A percentile compares a stretch with the other conserved stretches of the same genome.
Evolutionary conservation across 2,888 invertebrate genomes (phyloP).

Genomic region (Flexamia atlantica): DNA sequence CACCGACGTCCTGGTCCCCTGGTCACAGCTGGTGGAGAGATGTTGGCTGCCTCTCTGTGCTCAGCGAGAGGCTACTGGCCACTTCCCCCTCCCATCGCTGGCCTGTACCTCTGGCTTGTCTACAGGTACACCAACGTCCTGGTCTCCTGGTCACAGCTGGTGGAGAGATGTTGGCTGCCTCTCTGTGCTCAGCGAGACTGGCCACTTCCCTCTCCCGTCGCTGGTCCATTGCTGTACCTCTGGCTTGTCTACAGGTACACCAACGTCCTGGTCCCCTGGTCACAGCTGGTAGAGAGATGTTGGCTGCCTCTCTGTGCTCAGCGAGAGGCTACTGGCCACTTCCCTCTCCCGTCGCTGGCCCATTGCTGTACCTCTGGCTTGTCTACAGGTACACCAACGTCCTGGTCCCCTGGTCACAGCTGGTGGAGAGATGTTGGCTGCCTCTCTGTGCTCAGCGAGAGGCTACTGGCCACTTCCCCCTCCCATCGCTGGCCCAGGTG

Average conservation of each 20-base stretch:
- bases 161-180: constrained; percentile 65
- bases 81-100: constrained; percentile 77
- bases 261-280: constrained; percentile 65
- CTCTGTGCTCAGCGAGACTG: constrained; percentile 52
- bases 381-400: constrained; percentile 66
- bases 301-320: constrained; percentile 64
- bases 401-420: constrained; percentile 61
- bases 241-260: constrained; percentile 63
- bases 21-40: constrained; percentile 55
- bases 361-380: constrained; percentile 84
- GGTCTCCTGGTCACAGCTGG: constrained; percentile 61
- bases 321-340: constrained; percentile 59
- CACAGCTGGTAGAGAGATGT: constrained; percentile 61
- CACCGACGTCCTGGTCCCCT: constrained; percentile 65
- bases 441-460: constrained; percentile 61
- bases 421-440: constrained; percentile 64
- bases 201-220: constrained; percentile 71
- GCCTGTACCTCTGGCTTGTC: constrained; percentile 68
- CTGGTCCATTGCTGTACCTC: too few species aligned
- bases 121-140: constrained; percentile 66
- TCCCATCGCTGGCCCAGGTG: constrained; percentile 82
- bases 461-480: constrained; percentile 69
- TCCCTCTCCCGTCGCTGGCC: constrained; percentile 78
- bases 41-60: constrained; percentile 64
- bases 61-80: constrained; percentile 46